Conservation (phyloP, 2,797 vertebrate genomes). For the Poecilia gillii region DNA sequence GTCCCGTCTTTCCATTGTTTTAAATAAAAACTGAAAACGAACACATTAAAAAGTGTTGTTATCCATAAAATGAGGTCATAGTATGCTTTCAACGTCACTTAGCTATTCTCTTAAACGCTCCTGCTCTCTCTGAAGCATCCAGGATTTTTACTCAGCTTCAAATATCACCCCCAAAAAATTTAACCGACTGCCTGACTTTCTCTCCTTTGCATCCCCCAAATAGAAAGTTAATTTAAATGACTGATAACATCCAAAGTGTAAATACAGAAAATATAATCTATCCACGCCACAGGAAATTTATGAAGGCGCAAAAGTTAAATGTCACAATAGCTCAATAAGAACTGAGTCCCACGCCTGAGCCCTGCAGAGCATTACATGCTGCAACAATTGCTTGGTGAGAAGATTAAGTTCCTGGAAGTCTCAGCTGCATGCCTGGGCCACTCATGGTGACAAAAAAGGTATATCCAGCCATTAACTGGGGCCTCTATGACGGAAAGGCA, state of each 20-base stretch:
- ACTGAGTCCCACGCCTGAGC: slow-evolving; percentile 11
- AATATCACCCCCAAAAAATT: not conserved
- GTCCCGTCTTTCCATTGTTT: not conserved
- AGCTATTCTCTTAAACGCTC: not conserved
- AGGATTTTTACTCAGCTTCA: not conserved
- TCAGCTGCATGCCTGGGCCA: slow-evolving; percentile 16
- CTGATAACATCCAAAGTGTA: not conserved
- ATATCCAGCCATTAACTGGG: slow-evolving; percentile 14
- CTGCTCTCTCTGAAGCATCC: not conserved
- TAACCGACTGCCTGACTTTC: slow-evolving; percentile 2
- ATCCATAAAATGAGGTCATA: not conserved
- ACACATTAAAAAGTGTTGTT: not conserved
- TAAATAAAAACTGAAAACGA: not conserved
- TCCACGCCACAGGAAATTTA: slow-evolving; percentile 5
- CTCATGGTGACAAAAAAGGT: slow-evolving; percentile 16
- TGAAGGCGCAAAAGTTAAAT: slow-evolving; percentile 21
- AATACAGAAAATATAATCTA: slow-evolving; percentile 2
- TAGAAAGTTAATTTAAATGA: not conserved
- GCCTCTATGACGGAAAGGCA: slow-evolving; percentile 9
- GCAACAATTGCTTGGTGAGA: slow-evolving; percentile 21
- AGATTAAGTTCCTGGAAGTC: slow-evolving; percentile 27
- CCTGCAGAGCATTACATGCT: slow-evolving; percentile 21
- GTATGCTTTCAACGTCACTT: not conserved
- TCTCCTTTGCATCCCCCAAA: not conserved
- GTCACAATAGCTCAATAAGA: slow-evolving; percentile 15